Conservation (phyloP, 1,140 invertebrate species). For the Hetaerina americana region DNA sequence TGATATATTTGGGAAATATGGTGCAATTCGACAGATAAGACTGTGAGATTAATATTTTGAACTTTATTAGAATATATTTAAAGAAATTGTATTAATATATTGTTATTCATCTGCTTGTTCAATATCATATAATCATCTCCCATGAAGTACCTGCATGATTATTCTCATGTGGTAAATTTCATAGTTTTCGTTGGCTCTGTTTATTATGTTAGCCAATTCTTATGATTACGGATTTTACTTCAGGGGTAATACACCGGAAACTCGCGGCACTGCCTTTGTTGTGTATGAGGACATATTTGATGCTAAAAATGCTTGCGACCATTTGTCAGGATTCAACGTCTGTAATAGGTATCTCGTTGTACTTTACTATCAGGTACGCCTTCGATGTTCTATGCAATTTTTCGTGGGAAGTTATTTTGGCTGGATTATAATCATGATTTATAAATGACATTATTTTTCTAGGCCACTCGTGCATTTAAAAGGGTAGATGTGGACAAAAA, state of each 20-base stretch:
- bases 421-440: constrained; percentile 1
- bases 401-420: not conserved
- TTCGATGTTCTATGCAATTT: not conserved
- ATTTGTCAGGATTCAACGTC: constrained; percentile 97
- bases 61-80: constrained; percentile 5
- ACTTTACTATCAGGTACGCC: constrained; percentile 72
- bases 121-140: not conserved
- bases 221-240: constrained; percentile 24
- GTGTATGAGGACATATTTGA: constrained; percentile 99
- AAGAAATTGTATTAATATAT: not conserved
- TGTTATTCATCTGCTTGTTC: not conserved
- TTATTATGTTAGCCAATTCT: constrained; percentile 12
- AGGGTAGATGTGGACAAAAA: constrained; percentile 94
- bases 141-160: not conserved
- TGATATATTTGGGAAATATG: constrained; percentile 99
- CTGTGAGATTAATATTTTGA: constrained; percentile 57
- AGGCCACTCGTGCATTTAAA: constrained; percentile 90
- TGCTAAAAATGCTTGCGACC: constrained; percentile 99
- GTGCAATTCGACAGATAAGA: constrained; percentile 95
- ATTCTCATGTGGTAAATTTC: no score
- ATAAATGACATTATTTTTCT: constrained; percentile 20
- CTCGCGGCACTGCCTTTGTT: constrained; percentile 96
- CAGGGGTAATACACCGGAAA: constrained; percentile 95
- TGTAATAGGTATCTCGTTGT: constrained; percentile 97
- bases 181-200: no score